Percentiles rank a stretch among this genome's conserved stretches.
Evolutionary conservation across 2,113 vertebrate species (phyloP).

Genomic region (Pheucticus melanocephalus): DNA sequence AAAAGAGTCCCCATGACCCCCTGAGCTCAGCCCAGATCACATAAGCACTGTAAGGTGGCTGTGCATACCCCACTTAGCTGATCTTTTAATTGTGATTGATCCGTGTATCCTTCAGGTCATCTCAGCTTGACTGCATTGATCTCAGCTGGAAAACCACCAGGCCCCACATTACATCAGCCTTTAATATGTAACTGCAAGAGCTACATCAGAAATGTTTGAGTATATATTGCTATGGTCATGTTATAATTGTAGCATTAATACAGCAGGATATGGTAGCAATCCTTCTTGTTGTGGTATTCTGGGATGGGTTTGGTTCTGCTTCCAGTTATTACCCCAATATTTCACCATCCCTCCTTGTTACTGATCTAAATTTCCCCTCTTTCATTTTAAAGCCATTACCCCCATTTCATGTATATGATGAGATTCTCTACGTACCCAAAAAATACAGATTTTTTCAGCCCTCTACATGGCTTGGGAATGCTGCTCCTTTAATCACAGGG

Average conservation of each 20-base stretch:
- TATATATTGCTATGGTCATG: background rate
- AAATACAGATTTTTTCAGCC: background rate
- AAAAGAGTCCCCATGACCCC: background rate
- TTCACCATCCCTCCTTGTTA: background rate
- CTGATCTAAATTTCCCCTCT: background rate
- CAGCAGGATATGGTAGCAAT: background rate
- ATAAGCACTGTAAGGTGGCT: background rate
- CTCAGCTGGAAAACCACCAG: background rate
- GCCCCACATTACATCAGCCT: background rate
- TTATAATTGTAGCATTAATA: background rate
- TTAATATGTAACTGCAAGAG: background rate
- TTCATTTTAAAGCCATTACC: background rate
- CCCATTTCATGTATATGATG: rapidly evolving
- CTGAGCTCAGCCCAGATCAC: background rate
- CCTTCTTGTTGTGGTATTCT: background rate
- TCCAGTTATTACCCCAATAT: background rate
- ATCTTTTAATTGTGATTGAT: background rate
- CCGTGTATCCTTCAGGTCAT: background rate
- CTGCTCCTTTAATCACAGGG: background rate
- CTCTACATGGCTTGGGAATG: background rate
- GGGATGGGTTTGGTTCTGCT: background rate
- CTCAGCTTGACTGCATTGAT: background rate
- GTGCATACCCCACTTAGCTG: background rate
- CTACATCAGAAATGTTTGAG: background rate
- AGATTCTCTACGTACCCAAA: background rate